Percentiles rank a stretch among this genome's conserved stretches.
Evolutionary conservation across 2,797 vertebrate genomes (phyloP).

Genomic region (Margarornis squamiger): DNA sequence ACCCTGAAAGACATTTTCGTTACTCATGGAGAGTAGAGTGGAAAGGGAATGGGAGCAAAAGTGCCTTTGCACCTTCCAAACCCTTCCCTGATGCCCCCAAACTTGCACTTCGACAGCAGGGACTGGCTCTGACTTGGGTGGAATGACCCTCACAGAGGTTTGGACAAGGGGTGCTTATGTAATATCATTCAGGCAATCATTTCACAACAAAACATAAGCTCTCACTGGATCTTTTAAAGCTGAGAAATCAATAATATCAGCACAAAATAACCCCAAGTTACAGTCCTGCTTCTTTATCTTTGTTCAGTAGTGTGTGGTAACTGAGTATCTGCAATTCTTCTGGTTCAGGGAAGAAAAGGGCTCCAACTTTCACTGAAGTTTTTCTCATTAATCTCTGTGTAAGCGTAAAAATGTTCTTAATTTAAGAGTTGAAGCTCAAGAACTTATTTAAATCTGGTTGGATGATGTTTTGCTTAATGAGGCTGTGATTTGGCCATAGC

Average conservation of each 20-base stretch:
- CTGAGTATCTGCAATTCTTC: neutral
- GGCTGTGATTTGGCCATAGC: rapidly evolving
- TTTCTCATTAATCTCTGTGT: neutral
- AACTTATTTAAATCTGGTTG: neutral
- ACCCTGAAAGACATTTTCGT: rapidly evolving
- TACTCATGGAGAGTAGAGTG: neutral
- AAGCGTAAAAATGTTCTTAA: neutral
- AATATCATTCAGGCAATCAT: neutral
- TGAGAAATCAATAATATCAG: neutral
- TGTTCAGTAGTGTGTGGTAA: rapidly evolving
- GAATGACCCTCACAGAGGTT: neutral
- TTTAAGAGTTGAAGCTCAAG: neutral
- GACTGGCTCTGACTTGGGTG: rapidly evolving
- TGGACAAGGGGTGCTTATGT: neutral
- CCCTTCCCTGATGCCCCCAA: neutral
- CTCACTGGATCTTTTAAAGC: neutral
- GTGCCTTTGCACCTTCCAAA: neutral
- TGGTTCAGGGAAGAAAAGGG: neutral
- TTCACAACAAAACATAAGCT: neutral
- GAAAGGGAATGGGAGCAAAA: neutral
- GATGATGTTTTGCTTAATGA: neutral
- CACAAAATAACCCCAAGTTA: neutral
- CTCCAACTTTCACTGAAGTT: neutral
- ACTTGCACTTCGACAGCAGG: rapidly evolving
- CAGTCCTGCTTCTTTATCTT: neutral